These are phyloP conservation scores for Ceratosolen fusciceps DNA, from an alignment of 1,140 invertebrate genomes.

Conservation along the genomic window DNA sequence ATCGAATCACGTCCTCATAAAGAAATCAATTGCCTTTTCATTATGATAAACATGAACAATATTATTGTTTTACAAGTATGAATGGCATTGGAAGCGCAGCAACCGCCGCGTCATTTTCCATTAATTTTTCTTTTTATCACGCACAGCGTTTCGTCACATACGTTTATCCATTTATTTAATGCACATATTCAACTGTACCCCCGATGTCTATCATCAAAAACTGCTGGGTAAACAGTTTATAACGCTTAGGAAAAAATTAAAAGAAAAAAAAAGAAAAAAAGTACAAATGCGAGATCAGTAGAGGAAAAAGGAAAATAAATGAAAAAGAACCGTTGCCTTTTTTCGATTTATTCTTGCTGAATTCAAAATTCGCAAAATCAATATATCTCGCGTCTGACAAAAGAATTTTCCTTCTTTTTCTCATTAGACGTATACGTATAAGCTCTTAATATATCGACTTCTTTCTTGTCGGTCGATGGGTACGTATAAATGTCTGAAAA, in stretches of 20 bases:
- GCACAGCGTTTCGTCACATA: slow-evolving; percentile 12
- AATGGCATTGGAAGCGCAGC: slow-evolving; percentile 4
- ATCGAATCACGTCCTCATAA: slow-evolving; percentile 1
- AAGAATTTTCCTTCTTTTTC: not conserved
- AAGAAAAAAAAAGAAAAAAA: slow-evolving; percentile 16
- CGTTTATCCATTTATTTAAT: slow-evolving; percentile 22
- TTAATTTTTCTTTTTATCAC: not conserved
- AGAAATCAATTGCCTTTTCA: not conserved
- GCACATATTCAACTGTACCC: not conserved
- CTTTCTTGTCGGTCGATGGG: not conserved
- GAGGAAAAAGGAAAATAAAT: not conserved
- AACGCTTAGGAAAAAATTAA: not conserved
- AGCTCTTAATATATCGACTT: no score
- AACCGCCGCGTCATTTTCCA: not conserved
- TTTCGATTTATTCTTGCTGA: not conserved
- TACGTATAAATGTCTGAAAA: slow-evolving; percentile 41
- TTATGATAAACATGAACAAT: slow-evolving; percentile 8
- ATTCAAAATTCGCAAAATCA: not conserved
- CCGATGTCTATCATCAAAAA: not conserved
- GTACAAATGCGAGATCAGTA: not conserved
- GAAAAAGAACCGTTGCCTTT: no score
- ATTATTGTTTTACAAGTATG: not conserved
- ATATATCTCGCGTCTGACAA: not conserved
- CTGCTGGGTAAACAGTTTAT: not conserved
- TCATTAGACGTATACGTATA: no score